A percentile compares a stretch with the other conserved stretches of the same genome.
Conservation (phyloP, 2,888 invertebrate species). For the Stenoptilia bipunctidactyla region DNA sequence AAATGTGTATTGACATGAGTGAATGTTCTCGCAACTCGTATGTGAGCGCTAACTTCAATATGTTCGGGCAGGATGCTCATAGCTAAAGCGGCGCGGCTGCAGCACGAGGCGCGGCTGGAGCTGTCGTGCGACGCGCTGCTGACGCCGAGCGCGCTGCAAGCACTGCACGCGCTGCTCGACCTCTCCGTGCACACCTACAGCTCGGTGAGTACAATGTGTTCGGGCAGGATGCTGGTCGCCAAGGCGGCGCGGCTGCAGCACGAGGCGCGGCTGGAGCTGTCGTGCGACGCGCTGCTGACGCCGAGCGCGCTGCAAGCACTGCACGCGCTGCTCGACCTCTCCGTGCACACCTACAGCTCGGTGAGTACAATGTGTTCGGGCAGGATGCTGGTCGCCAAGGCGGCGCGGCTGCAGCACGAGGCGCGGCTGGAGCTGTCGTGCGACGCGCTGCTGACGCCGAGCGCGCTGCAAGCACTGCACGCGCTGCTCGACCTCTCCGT, state of each 20-base stretch:
- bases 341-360: conserved; percentile 46
- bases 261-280: conserved; percentile 42
- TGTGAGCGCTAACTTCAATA: too few species aligned
- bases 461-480: conserved; percentile 33
- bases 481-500: conserved; percentile 45
- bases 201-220: too few species aligned
- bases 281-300: conserved; percentile 50
- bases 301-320: conserved; percentile 37
- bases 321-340: conserved; percentile 40
- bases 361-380: too few species aligned
- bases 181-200: conserved; percentile 48
- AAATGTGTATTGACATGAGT: too few species aligned
- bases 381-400: conserved; percentile 74
- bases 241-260: conserved; percentile 78
- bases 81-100: conserved; percentile 76
- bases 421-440: conserved; percentile 43
- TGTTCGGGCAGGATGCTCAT: conserved; percentile 72
- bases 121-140: conserved; percentile 52
- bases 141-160: conserved; percentile 35
- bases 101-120: conserved; percentile 64
- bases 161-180: conserved; percentile 40
- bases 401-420: conserved; percentile 75
- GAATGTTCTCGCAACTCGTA: too few species aligned
- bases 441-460: conserved; percentile 48
- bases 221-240: conserved; percentile 72